Percentiles rank a stretch among this genome's conserved stretches.
Evolutionary conservation across 2,797 vertebrate species (phyloP).

Genomic region (Sebastiscus tertius): DNA sequence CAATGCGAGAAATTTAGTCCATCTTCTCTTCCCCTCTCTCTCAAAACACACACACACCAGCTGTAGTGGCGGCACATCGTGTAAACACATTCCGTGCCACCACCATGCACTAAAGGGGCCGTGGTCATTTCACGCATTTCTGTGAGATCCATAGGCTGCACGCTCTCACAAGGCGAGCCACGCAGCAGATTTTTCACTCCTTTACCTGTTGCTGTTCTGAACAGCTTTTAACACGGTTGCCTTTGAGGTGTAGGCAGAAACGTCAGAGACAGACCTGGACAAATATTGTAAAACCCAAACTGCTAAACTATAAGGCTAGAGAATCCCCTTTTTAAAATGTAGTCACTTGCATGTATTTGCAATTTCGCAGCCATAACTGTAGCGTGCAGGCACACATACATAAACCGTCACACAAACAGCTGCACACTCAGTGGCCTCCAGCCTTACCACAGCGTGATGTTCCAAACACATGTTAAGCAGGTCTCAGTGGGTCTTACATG

Average conservation of each 20-base stretch:
- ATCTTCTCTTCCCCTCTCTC: no score
- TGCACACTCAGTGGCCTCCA: not conserved
- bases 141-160: not conserved
- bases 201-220: not conserved
- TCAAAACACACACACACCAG: no score
- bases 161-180: no score
- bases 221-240: no score
- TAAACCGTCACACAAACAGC: not conserved
- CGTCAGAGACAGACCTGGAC: no score
- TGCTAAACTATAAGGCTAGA: no score
- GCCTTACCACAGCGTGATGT: not conserved
- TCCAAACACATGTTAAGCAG: constrained; percentile 1
- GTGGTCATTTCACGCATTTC: not conserved
- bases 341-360: not conserved
- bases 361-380: not conserved
- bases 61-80: not conserved
- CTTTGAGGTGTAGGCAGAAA: no score
- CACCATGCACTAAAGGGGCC: not conserved
- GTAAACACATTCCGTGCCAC: not conserved
- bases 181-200: not conserved
- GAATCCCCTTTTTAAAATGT: not conserved
- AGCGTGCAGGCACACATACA: not conserved
- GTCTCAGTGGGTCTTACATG: not conserved
- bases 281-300: no score
- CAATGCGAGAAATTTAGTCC: no score